Conservation (phyloP, 2,113 vertebrate genomes). For the Thryonomys swinderianus region DNA sequence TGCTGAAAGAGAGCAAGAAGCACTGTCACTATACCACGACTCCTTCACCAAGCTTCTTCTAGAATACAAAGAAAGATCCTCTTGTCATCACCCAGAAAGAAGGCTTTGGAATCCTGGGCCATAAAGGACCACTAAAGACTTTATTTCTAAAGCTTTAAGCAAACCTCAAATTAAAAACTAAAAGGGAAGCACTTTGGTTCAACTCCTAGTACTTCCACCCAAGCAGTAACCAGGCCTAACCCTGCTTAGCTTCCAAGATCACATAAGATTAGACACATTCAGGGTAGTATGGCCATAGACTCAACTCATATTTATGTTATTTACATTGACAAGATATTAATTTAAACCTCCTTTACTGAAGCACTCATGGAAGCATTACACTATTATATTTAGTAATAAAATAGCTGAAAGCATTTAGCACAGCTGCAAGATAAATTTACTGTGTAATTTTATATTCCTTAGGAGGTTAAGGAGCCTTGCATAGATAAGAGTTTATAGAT, state of each 20-base stretch:
- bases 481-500: neutral
- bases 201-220: neutral
- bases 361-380: neutral
- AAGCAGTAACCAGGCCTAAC: too few relatives aligned
- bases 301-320: neutral
- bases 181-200: neutral
- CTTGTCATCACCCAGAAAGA: neutral
- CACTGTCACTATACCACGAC: neutral
- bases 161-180: neutral
- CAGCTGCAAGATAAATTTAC: neutral
- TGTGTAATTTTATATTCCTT: neutral
- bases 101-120: neutral
- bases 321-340: neutral
- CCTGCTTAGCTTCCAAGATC: too few relatives aligned
- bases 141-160: neutral
- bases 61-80: neutral
- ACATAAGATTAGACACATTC: too few relatives aligned
- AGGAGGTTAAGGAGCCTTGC: neutral
- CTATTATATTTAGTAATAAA: neutral
- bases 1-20: constrained; percentile 87
- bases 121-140: neutral
- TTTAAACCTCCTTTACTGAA: neutral
- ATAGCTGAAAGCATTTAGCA: neutral
- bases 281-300: neutral
- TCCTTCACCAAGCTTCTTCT: neutral